phyloP scores from a whole-genome alignment of 2,888 invertebrate species.

The Apotomis turbidana region DNA sequence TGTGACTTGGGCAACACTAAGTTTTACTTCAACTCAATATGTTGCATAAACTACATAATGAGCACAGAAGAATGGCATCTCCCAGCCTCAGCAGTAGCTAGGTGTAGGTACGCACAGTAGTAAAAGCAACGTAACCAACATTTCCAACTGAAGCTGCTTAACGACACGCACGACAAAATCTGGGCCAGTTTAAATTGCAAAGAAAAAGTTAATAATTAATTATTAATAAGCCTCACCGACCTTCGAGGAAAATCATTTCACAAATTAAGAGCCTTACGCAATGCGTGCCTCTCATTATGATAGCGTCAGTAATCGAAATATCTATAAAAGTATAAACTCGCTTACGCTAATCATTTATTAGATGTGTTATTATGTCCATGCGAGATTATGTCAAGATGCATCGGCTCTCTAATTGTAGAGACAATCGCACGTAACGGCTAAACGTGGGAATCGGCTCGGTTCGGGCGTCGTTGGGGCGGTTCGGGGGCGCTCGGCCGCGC shows the following conservation, averaged over 20 bases:
- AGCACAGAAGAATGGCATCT: no score
- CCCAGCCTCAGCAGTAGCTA: no score
- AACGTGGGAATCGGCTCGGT: constrained; percentile 43
- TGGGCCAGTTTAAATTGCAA: constrained; percentile 16
- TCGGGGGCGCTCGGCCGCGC: constrained; percentile 25
- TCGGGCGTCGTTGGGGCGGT: constrained; percentile 1
- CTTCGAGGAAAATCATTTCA: constrained; percentile 30
- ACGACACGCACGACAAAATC: constrained; percentile 28
- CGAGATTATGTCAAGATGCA: constrained; percentile 43
- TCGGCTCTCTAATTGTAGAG: constrained; percentile 46
- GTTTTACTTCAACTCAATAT: no score
- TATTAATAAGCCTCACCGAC: constrained; percentile 33
- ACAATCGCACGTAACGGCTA: constrained; percentile 45
- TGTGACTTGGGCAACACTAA: no score
- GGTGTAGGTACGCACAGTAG: neutral
- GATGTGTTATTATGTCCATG: constrained; percentile 29
- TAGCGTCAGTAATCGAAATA: constrained; percentile 34
- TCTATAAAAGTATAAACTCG: neutral
- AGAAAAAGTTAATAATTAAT: constrained; percentile 32
- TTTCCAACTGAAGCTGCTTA: neutral
- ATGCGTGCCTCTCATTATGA: constrained; percentile 20
- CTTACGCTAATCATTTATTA: constrained; percentile 43
- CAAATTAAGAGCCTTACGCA: constrained; percentile 30
- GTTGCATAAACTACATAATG: no score
- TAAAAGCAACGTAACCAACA: constrained; percentile 3